Conservation (phyloP, 2,888 invertebrate species). For the Tillus elongatus region DNA sequence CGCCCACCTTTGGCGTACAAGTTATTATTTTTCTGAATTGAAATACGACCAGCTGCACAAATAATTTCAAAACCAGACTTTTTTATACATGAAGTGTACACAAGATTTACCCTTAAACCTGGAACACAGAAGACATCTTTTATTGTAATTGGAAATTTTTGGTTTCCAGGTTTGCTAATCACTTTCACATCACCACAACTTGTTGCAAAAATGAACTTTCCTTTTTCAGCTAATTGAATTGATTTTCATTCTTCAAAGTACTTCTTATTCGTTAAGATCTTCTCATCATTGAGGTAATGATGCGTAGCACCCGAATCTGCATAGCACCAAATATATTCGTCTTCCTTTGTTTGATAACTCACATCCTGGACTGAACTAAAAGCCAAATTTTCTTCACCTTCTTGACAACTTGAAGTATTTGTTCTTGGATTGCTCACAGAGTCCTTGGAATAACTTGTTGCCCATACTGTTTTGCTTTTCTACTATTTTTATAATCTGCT, state of each 20-base stretch:
- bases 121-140: slow-evolving; percentile 11
- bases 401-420: no score
- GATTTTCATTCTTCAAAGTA: slow-evolving; percentile 10
- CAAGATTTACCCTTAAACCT: slow-evolving; percentile 7
- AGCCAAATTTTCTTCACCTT: no score
- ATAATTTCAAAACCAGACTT: slow-evolving; percentile 6
- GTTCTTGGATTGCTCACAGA: no score
- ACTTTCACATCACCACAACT: slow-evolving; percentile 14
- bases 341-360: neutral
- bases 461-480: neutral
- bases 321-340: slow-evolving; percentile 11
- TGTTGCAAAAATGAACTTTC: slow-evolving; percentile 16
- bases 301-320: slow-evolving; percentile 17
- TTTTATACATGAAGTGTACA: slow-evolving; percentile 6
- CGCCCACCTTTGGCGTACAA: slow-evolving; percentile 6
- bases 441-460: neutral
- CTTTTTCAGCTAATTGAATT: slow-evolving; percentile 16
- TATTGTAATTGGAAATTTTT: slow-evolving; percentile 11
- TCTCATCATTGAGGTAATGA: slow-evolving; percentile 16
- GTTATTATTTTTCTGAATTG: neutral
- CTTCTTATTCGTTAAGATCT: slow-evolving; percentile 12
- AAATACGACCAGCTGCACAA: neutral
- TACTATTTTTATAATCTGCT: slow-evolving; percentile 8
- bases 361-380: no score
- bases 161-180: slow-evolving; percentile 10